Base-by-base conservation (phyloP, 2,888 invertebrate species). In the Lochmaea capreae region DNA sequence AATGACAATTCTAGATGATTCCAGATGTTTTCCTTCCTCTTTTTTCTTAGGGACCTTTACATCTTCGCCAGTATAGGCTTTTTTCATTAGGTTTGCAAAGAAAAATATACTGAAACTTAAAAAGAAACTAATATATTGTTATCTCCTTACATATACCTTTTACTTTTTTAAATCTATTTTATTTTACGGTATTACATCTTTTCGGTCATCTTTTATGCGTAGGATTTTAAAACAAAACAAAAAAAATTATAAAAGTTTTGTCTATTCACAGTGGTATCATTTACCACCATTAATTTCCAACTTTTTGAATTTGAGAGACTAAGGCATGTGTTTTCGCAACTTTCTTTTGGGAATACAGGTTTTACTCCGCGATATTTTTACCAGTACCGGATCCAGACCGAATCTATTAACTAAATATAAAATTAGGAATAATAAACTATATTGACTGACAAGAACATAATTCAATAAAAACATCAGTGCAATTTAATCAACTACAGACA, bases 261-360 rank as follows among this genome's bases (percentile, higher is more conserved):
- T 57, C 26, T 33, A 18, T 65, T 58, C 71, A 65, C 71, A 58
- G 58, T 46, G 54, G 73, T 70, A 73, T 73, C 66, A 70, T 70
- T 73, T 66, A 62, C 61, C 18, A 57, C 70, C 74, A 76, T 76
- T 76, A 76, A 65, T 76, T 76, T 72, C 72, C 76, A 76, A 76
- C 73, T 70, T 54, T 59, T 67, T 66, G 65, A 71, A 74, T 70
- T 65, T 72, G 63, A 57, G 70, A 76, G 74, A 72, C 73, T 66
- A 39, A 62, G 72, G 70, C 72, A 72, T 74, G 63, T 66, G 65
- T 72, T 65, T 61, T 63, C 18, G 39, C 73, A 42, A 73, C 72
- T 72, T 63, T 61, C 74, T 72, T 74, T 72, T 63, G 76, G 74
- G 74, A 76, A 74, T 76, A 76, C 58, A 74, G 73, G 49, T 76